Evolutionary conservation across 2,113 vertebrate species (phyloP), one percentile per base, ranked within the genome.

Genomic region (Eublepharis macularius): DNA sequence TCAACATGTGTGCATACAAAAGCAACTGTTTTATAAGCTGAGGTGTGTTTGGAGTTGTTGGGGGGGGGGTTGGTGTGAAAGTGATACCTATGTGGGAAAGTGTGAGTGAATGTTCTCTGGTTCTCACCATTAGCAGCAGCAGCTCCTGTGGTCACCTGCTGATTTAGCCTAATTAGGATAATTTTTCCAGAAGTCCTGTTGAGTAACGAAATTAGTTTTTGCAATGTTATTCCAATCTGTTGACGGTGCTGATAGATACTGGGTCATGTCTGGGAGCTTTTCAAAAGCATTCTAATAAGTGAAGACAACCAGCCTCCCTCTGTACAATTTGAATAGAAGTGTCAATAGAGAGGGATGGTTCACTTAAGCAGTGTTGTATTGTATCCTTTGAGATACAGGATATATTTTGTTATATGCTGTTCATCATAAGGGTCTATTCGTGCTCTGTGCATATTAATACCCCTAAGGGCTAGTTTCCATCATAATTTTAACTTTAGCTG

Each of bases 81-180:
- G 65, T n/a, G 65, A 36, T 36, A 24, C 19, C 76, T 19, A n/a
- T 36, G 49, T 1, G 75, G 19, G 34, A 80, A 75, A 39, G 14
- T 26, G 57, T 11, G 34, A 26, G 10, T 76, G 66, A 43, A 65
- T 29, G 29, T 65, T 51, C 8, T 21, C n/a, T 54, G 16, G 49
- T 49, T 36, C n/a, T 36, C n/a, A 14, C n/a, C 4, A 5, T 69
- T 17, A n/a, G n/a, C 68, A 36, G 16, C 68, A 69, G 8, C 68
- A 36, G 24, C 7, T 26, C 57, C 57, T 65, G 13, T 57, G 19
- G 12, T 85, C 84, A 26, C 73, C 79, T 72, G 0, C 76, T 86
- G 79, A 86, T 73, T 78, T 81, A 89, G 74, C 45, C 85, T 91
- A 76, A 88, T 88, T 81, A 69, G 32, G 82, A 60, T 86, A 85